Percentiles rank a stretch among this genome's conserved stretches.
These are phyloP conservation scores for Mesocricetus auratus DNA, from an alignment of 2,113 vertebrate genomes.

Conservation along the genomic window DNA sequence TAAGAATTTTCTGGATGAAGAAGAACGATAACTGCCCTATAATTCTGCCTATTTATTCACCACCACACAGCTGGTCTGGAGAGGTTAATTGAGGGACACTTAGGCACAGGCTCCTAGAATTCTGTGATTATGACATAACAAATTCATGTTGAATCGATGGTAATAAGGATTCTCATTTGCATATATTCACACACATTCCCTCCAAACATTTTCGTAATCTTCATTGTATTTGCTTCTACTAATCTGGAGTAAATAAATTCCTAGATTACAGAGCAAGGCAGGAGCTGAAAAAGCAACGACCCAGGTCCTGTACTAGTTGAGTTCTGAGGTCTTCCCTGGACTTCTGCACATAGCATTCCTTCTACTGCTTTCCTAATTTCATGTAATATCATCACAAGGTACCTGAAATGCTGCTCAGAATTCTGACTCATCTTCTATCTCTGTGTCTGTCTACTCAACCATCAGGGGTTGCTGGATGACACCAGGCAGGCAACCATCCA, in stretches of 20 bases:
- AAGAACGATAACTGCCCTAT: background rate
- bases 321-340: background rate
- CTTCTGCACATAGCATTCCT: background rate
- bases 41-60: too few species aligned
- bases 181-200: background rate
- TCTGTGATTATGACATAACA: background rate
- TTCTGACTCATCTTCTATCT: constrained; percentile 42
- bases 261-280: background rate
- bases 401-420: background rate
- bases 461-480: background rate
- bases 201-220: background rate
- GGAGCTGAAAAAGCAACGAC: background rate
- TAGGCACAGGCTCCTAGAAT: background rate
- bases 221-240: background rate
- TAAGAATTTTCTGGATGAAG: background rate
- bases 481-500: background rate
- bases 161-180: constrained; percentile 21
- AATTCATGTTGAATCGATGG: background rate
- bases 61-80: background rate
- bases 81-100: background rate
- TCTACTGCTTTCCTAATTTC: background rate
- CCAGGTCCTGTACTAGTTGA: background rate
- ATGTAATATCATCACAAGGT: background rate
- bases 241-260: constrained; percentile 12
- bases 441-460: background rate